These are phyloP conservation scores for Macrosoma leucophasiata DNA, from an alignment of 2,888 invertebrate genomes.

Conservation along the genomic window DNA sequence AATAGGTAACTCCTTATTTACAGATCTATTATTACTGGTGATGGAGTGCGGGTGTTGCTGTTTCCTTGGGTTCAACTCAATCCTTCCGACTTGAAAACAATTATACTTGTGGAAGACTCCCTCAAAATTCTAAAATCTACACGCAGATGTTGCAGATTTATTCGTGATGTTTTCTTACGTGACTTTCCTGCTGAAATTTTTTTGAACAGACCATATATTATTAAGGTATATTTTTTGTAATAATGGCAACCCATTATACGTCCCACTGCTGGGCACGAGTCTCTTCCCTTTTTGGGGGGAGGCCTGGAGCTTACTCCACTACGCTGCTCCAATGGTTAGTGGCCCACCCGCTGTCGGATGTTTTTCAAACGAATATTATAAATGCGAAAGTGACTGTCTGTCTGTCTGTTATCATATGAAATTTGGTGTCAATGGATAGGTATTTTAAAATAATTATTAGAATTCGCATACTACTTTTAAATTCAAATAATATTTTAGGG, in stretches of 20 bases:
- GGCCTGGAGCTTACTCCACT: too few species aligned
- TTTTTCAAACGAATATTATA: background rate
- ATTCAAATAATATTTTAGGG: too few species aligned
- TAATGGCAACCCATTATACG: too few species aligned
- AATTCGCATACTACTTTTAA: too few species aligned
- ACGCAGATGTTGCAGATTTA: constrained; percentile 80
- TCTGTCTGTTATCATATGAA: background rate
- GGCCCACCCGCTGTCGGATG: too few species aligned
- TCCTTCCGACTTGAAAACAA: constrained; percentile 78
- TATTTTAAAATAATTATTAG: too few species aligned
- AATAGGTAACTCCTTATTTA: constrained; percentile 19
- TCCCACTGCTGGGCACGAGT: too few species aligned
- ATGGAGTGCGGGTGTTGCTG: constrained; percentile 66
- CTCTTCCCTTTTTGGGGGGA: too few species aligned
- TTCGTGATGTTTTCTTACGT: constrained; percentile 83
- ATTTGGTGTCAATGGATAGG: too few species aligned
- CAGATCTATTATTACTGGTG: constrained; percentile 28
- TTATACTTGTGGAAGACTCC: constrained; percentile 79
- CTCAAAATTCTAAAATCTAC: constrained; percentile 65
- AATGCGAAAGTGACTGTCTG: background rate
- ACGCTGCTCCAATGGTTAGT: too few species aligned
- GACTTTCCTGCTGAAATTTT: constrained; percentile 91
- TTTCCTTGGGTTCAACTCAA: constrained; percentile 80
- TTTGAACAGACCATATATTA: constrained; percentile 82
- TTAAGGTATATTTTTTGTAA: constrained; percentile 63